phyloP scores from a whole-genome alignment of 2,113 vertebrate species.

The Centropus unirufus region DNA sequence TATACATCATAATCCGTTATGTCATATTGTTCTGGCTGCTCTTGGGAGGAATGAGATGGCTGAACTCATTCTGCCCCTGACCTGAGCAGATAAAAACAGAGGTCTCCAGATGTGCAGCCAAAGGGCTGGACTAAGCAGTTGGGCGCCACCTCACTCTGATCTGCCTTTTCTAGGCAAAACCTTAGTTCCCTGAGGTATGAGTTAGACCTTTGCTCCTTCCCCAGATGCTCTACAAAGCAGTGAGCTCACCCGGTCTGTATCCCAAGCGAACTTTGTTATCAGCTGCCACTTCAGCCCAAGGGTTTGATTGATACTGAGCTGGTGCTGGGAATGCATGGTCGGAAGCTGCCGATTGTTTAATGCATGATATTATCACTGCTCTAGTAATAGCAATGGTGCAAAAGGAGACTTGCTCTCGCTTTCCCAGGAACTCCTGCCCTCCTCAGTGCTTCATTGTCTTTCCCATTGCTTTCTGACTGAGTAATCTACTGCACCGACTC shows the following conservation, averaged over 20 bases:
- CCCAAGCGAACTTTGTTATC: conserved; percentile 7
- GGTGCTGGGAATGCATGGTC: background rate
- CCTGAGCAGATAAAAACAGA: background rate
- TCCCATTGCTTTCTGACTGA: background rate
- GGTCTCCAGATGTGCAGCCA: background rate
- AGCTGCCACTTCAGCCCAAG: background rate
- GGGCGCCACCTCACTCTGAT: background rate
- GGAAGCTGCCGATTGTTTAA: conserved; percentile 38
- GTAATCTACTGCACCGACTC: background rate
- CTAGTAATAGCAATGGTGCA: background rate
- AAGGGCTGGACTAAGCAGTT: background rate
- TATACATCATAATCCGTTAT: background rate
- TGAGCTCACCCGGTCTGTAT: background rate
- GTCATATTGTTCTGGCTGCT: background rate
- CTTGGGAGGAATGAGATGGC: background rate
- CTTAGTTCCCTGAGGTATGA: rapidly evolving
- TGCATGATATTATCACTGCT: conserved; percentile 1
- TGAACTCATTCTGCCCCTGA: conserved; percentile 39
- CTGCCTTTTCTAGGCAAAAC: background rate
- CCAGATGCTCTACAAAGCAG: background rate
- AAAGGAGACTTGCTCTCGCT: background rate
- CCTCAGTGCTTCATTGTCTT: background rate
- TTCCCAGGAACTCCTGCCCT: background rate
- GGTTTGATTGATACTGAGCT: background rate
- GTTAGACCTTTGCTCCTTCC: background rate